Percentiles rank a stretch among this genome's conserved stretches.
These are phyloP conservation scores for Phenacoccus solenopsis DNA, from an alignment of 1,140 invertebrate species.

Conservation along the genomic window DNA sequence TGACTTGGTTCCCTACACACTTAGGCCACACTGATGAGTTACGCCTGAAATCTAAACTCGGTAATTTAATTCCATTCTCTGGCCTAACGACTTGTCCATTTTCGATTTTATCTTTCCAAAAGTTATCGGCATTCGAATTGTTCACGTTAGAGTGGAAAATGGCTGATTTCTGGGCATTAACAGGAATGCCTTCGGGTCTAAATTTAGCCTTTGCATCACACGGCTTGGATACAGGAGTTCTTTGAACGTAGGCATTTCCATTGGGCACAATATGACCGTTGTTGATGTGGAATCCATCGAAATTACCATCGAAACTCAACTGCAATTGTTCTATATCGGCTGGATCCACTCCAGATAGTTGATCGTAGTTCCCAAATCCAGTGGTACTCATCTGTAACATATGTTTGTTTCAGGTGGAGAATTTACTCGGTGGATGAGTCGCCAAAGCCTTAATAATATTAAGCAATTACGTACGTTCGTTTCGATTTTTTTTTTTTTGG, in stretches of 20 bases:
- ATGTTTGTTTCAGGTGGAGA: no score
- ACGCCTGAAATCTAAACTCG: neutral
- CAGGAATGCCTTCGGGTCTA: neutral
- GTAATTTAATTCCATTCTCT: neutral
- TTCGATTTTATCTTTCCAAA: neutral
- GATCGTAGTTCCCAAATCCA: neutral
- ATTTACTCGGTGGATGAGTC: no score
- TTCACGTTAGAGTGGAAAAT: neutral
- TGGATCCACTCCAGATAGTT: neutral
- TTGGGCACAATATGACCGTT: neutral
- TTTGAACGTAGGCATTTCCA: neutral
- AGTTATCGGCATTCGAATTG: no score
- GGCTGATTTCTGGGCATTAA: neutral
- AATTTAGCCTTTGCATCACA: neutral
- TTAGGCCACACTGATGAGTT: neutral
- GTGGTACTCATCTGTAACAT: neutral
- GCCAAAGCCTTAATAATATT: neutral
- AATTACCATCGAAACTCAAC: neutral
- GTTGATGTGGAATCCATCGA: neutral
- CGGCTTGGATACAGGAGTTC: neutral
- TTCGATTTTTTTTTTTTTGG: no score
- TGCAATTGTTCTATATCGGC: conserved; percentile 5
- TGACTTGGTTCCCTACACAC: neutral
- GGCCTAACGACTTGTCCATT: no score
- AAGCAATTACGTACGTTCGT: no score